Conservation (phyloP, 2,113 vertebrate genomes). For the Spizaetus ornatus region DNA sequence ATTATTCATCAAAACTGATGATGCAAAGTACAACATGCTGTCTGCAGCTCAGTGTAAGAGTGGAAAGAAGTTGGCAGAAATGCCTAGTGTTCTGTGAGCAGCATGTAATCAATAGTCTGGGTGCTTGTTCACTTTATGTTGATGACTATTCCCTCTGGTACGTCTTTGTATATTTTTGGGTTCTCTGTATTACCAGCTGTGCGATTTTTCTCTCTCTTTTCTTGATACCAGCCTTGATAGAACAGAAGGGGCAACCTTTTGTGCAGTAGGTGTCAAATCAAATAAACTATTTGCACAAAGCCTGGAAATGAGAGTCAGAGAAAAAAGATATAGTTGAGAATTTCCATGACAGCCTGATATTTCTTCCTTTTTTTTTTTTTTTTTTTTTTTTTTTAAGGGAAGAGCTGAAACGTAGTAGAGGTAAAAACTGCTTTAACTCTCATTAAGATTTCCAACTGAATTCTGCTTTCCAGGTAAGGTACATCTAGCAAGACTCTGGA, state of each 20-base stretch:
- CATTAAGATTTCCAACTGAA: background rate
- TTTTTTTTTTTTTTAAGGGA: background rate
- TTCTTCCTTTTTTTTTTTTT: background rate
- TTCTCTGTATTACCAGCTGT: slow-evolving; percentile 80
- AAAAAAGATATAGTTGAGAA: slow-evolving; percentile 27
- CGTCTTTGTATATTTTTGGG: slow-evolving; percentile 78
- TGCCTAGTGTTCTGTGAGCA: slow-evolving; percentile 79
- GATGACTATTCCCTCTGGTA: slow-evolving; percentile 82
- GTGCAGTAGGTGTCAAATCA: slow-evolving; percentile 72
- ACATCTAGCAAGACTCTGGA: background rate
- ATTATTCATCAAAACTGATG: slow-evolving; percentile 86
- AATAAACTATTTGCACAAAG: slow-evolving; percentile 70
- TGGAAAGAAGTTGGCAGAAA: slow-evolving; percentile 79
- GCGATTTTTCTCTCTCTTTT: slow-evolving; percentile 67
- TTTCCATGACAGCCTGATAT: slow-evolving; percentile 39
- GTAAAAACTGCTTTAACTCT: background rate
- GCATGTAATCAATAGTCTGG: slow-evolving; percentile 81
- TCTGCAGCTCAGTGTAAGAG: slow-evolving; percentile 73
- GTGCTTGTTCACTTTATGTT: slow-evolving; percentile 80
- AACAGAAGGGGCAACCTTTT: slow-evolving; percentile 76
- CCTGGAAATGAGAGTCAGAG: slow-evolving; percentile 50
- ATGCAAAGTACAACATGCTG: slow-evolving; percentile 83
- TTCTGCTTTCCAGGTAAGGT: background rate
- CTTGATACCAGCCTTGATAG: slow-evolving; percentile 67
- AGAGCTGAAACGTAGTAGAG: background rate